Evolutionary conservation across 2,888 invertebrate species (phyloP), one percentile per base, ranked within the genome.

Genomic region (Drosophila basisetae): DNA sequence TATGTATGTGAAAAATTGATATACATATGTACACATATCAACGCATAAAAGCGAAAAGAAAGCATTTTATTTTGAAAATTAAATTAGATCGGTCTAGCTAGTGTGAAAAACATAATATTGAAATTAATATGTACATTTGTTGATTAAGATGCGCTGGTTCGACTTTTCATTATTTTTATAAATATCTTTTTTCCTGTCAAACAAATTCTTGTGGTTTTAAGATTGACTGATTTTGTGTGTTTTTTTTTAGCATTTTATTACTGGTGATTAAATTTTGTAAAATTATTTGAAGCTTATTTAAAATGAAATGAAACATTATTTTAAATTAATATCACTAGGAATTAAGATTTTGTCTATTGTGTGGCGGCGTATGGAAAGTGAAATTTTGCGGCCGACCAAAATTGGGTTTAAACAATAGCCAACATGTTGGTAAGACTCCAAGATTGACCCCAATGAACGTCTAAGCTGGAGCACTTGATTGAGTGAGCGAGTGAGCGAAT

Each of bases 321-420:
- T 47, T 4, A 16, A 47, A 9, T 35, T 10, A 10, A 25, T 22
- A 47, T 25, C 4, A 47, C 9, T 9, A 2, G 2, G 25, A 47
- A 25, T 25, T 25, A 16, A 18, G 25, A 39, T 37, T 37, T n/a
- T 41, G n/a, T 22, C 30, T 56, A 30, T 1, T n/a, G 30, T 22
- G 4, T 28, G 3, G 18, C 50, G 47, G 50, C 43, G 65, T 83
- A 76, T 79, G 79, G 81, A 84, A 84, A 84, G 84, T 83, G 88
- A 84, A 88, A 87, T 72, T 83, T 31, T n/a, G 49, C 25, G 49
- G n/a, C 47, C 28, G 41, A 33, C 37, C 49, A 11, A 31, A 64
- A 55, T 66, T 49, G 28, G 28, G 55, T 37, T 25, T 37, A 61
- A 70, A 59, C 60, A 74, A 63, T 56, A 62, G 39, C 18, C 58